Evolutionary conservation across 2,113 vertebrate species (phyloP).

Genomic region (Sorex fumeus): DNA sequence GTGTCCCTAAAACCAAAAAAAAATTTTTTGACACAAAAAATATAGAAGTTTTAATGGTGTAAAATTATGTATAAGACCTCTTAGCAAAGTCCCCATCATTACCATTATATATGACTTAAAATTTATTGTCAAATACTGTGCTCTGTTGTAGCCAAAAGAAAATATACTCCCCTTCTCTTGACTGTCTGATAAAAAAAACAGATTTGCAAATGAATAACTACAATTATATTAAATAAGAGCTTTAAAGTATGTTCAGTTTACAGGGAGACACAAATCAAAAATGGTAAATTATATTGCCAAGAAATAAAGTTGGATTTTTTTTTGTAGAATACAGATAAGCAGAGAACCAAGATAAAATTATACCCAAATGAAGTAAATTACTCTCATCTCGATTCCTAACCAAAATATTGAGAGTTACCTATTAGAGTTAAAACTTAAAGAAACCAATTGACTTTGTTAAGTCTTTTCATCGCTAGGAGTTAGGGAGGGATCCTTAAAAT

Average conservation of each 20-base stretch:
- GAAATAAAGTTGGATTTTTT: neutral
- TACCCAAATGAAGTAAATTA: neutral
- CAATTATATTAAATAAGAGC: constrained; percentile 13
- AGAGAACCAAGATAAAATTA: neutral
- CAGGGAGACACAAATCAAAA: neutral
- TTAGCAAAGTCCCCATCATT: neutral
- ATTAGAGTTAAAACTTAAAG: neutral
- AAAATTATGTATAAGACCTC: neutral
- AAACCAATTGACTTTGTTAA: neutral
- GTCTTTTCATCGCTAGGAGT: neutral
- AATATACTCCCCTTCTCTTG: neutral
- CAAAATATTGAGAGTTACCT: neutral
- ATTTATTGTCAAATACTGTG: neutral
- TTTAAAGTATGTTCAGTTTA: neutral
- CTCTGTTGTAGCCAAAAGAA: neutral
- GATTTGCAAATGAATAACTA: neutral
- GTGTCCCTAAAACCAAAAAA: too few species aligned
- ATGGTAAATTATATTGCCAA: neutral
- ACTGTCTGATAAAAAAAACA: neutral
- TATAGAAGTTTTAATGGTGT: neutral
- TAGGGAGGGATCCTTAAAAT: too few species aligned
- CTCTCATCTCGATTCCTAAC: neutral
- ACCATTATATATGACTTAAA: neutral
- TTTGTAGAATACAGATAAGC: neutral
- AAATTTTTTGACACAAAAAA: too few species aligned